Percentiles rank a stretch among this genome's conserved stretches.
Conservation (phyloP, 2,888 invertebrate species). For the Mechanitis messenoides region DNA sequence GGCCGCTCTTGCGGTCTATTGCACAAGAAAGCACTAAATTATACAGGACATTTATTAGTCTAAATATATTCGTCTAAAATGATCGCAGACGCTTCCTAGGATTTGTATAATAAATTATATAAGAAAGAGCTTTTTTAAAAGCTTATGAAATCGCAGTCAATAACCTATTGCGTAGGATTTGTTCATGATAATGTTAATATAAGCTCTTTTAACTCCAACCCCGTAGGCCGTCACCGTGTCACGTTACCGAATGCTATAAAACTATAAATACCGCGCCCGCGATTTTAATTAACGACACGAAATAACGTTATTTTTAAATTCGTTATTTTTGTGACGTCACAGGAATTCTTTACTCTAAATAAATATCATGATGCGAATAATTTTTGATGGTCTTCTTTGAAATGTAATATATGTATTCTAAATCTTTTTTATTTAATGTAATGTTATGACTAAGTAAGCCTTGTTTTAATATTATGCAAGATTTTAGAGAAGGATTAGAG, state of each 20-base stretch:
- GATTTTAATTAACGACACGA: constrained; percentile 28
- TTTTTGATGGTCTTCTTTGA: neutral
- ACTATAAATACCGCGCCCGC: constrained; percentile 24
- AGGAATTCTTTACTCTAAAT: neutral
- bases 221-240: constrained; percentile 8
- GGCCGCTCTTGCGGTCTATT: constrained; percentile 10
- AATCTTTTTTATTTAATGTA: no score
- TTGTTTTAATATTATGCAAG: no score
- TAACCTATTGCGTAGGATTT: constrained; percentile 7
- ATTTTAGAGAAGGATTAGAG: no score
- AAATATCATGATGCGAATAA: neutral
- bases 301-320: constrained; percentile 24
- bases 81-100: constrained; percentile 11
- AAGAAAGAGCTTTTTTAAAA: no score
- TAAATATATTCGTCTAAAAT: constrained; percentile 9
- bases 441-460: no score
- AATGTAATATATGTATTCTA: no score
- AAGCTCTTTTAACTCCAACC: neutral
- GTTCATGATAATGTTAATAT: neutral
- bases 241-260: constrained; percentile 17
- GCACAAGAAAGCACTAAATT: constrained; percentile 15
- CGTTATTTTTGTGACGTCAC: constrained; percentile 2
- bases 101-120: neutral
- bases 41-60: constrained; percentile 18
- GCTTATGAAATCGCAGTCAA: neutral